phyloP scores from a whole-genome alignment of 2,797 vertebrate genomes.

The Scyliorhinus canicula region DNA sequence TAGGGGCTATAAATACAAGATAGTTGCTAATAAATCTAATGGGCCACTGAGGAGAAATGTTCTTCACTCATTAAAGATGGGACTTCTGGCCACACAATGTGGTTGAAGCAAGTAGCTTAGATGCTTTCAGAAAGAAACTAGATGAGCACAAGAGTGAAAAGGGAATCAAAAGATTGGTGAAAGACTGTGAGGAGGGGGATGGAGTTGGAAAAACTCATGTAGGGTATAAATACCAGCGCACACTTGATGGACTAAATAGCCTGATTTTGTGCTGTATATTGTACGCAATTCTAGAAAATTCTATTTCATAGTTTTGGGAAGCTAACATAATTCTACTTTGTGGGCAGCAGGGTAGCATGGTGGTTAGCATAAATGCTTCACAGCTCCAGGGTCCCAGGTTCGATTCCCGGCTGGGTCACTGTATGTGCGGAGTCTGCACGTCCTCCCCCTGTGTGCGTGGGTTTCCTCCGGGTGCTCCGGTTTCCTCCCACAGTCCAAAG shows the following conservation, averaged over 20 bases:
- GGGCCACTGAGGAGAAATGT: neutral
- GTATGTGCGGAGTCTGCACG: too few species aligned
- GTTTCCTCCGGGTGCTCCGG: too few species aligned
- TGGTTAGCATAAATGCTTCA: too few species aligned
- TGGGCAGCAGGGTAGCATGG: too few species aligned
- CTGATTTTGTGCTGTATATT: neutral
- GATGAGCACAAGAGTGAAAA: neutral
- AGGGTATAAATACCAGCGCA: neutral
- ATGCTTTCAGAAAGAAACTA: neutral
- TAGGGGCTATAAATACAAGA: neutral
- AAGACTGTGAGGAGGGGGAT: neutral
- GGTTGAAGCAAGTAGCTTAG: neutral
- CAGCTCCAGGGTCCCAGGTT: too few species aligned
- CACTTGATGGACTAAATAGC: neutral
- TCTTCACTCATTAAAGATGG: neutral
- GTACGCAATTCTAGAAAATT: too few species aligned
- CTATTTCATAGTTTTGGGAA: neutral
- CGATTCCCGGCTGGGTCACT: too few species aligned
- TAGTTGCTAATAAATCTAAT: neutral
- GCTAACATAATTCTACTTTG: neutral
- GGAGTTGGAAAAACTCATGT: neutral
- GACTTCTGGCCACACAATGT: neutral
- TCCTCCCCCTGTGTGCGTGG: too few species aligned
- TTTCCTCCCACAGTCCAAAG: too few species aligned
- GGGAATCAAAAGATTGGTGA: neutral